Evolutionary conservation across 2,888 invertebrate species (phyloP).

Genomic region (Andrena marginata): DNA sequence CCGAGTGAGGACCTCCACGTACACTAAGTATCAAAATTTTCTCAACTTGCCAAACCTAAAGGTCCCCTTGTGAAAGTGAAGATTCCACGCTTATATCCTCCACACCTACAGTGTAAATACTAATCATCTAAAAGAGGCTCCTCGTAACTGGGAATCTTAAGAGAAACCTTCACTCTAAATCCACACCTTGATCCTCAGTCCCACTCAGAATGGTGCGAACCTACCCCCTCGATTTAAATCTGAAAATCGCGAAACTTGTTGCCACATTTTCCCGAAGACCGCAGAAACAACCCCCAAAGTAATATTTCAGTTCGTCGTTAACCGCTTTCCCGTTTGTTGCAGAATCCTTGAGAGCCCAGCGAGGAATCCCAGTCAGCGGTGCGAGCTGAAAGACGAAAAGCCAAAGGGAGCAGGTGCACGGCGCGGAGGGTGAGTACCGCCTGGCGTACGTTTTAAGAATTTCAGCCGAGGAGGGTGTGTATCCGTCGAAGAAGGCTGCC

Average conservation of each 20-base stretch:
- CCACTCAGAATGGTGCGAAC: too few species aligned
- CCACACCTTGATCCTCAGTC: too few species aligned
- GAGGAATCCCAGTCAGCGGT: neutral
- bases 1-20: too few species aligned
- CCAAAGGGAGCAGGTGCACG: conserved; percentile 24
- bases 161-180: too few species aligned
- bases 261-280: neutral
- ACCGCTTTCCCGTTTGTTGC: conserved; percentile 33
- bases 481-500: conserved; percentile 21
- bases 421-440: conserved; percentile 39
- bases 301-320: conserved; percentile 8
- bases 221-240: too few species aligned
- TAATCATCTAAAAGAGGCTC: too few species aligned
- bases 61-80: too few species aligned
- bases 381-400: conserved; percentile 7
- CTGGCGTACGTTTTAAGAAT: conserved; percentile 34
- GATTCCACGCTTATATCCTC: too few species aligned
- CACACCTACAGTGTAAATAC: too few species aligned
- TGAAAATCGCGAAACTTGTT: neutral
- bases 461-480: conserved; percentile 1
- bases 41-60: too few species aligned
- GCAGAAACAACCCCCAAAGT: neutral
- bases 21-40: too few species aligned
- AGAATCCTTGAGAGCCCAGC: neutral
- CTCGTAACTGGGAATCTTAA: too few species aligned